Conservation (phyloP, 2,113 vertebrate species). For the Albula glossodonta region DNA sequence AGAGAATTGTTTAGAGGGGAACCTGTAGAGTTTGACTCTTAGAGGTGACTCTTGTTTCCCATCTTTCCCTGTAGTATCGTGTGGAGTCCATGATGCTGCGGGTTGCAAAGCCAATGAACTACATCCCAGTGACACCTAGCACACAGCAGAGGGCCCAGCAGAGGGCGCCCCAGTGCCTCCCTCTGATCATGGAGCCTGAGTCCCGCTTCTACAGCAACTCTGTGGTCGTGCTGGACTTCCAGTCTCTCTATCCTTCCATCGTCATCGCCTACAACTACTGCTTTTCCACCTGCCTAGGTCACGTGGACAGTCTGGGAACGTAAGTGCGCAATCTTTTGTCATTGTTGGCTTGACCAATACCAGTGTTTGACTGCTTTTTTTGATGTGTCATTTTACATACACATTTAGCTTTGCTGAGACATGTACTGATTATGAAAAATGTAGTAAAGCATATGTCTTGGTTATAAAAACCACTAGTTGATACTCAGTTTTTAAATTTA, state of each 20-base stretch:
- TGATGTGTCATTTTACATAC: background rate
- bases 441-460: background rate
- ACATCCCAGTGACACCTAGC: slow-evolving; percentile 89
- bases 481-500: too few species aligned
- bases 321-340: slow-evolving; percentile 66
- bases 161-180: slow-evolving; percentile 89
- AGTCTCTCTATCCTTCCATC: slow-evolving; percentile 95
- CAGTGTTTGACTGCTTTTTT: background rate
- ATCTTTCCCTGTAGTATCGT: slow-evolving; percentile 78
- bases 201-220: slow-evolving; percentile 98
- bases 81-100: slow-evolving; percentile 99
- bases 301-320: slow-evolving; percentile 91
- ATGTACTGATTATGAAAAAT: background rate
- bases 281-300: slow-evolving; percentile 94
- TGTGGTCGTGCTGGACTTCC: slow-evolving; percentile 94
- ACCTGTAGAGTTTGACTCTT: background rate
- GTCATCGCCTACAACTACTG: slow-evolving; percentile 99
- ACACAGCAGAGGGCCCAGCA: slow-evolving; percentile 88
- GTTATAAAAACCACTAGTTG: too few species aligned
- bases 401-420: background rate
- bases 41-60: background rate
- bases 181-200: slow-evolving; percentile 95
- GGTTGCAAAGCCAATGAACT: slow-evolving; percentile 95
- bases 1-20: background rate
- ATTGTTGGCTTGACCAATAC: background rate